Percentiles rank a stretch among this genome's conserved stretches.
Evolutionary conservation across 2,113 vertebrate genomes (phyloP).

Genomic region (Sylvilagus bachmani): DNA sequence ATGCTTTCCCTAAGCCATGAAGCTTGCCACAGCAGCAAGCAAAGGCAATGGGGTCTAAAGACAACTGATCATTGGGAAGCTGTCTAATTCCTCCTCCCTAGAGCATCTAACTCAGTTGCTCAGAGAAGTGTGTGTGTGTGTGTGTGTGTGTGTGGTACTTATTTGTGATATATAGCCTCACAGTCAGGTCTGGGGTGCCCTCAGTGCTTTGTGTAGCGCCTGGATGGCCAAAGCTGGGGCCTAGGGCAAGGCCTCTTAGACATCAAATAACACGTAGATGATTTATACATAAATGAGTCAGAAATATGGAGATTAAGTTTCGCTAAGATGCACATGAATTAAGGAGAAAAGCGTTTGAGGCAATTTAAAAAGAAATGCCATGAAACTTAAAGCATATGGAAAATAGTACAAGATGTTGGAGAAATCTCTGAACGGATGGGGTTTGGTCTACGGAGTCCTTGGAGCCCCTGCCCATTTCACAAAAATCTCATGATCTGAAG

Average conservation of each 20-base stretch:
- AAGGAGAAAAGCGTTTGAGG: slow-evolving; percentile 76
- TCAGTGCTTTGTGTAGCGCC: background rate
- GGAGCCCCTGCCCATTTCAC: slow-evolving; percentile 45
- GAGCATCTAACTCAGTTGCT: background rate
- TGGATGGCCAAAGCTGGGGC: slow-evolving; percentile 23
- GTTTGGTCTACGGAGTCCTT: slow-evolving; percentile 46
- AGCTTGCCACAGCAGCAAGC: background rate
- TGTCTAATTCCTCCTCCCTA: background rate
- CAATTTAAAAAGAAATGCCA: slow-evolving; percentile 72
- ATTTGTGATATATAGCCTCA: background rate
- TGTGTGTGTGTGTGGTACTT: background rate
- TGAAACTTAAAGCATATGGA: slow-evolving; percentile 72
- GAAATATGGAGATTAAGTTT: slow-evolving; percentile 84
- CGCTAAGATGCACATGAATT: slow-evolving; percentile 81
- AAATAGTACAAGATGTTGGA: slow-evolving; percentile 70
- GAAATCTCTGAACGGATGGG: slow-evolving; percentile 64
- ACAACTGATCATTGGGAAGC: background rate
- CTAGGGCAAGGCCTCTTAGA: slow-evolving; percentile 68
- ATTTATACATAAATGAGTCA: slow-evolving; percentile 80
- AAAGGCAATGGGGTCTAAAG: background rate
- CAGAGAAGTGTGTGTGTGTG: background rate
- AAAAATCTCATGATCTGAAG: slow-evolving; percentile 74
- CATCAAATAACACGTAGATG: slow-evolving; percentile 61
- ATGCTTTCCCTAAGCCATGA: background rate
- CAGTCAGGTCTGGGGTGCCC: background rate